Evolutionary conservation across 2,113 vertebrate genomes (phyloP).

Genomic region (Gadus macrocephalus): DNA sequence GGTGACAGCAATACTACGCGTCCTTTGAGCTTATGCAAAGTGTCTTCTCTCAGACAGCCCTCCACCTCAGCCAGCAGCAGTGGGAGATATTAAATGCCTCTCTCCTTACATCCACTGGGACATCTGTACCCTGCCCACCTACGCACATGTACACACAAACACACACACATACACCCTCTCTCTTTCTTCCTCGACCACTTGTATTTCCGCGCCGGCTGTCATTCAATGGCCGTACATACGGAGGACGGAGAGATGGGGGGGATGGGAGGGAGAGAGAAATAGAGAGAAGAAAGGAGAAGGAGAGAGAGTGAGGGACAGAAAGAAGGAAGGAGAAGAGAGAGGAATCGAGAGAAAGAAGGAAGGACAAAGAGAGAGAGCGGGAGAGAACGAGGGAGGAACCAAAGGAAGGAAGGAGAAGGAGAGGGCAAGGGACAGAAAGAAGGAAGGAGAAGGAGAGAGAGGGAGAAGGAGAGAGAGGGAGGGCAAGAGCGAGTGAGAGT

Average conservation of each 20-base stretch:
- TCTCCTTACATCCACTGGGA: slow-evolving; percentile 17
- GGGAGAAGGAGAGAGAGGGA: too few relatives aligned
- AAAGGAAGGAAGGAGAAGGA: too few relatives aligned
- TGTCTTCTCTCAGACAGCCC: slow-evolving; percentile 50
- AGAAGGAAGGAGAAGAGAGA: too few relatives aligned
- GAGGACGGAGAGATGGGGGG: too few relatives aligned
- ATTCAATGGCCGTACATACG: slow-evolving; percentile 21
- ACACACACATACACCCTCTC: slow-evolving; percentile 20
- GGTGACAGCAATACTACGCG: slow-evolving; percentile 59
- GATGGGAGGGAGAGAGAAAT: too few relatives aligned
- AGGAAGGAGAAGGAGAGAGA: too few relatives aligned
- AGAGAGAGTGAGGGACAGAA: too few relatives aligned
- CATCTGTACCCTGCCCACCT: not conserved
- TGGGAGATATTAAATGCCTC: slow-evolving; percentile 65
- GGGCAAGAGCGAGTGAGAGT: slow-evolving; percentile 35
- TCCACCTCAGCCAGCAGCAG: slow-evolving; percentile 41
- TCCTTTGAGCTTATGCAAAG: slow-evolving; percentile 69
- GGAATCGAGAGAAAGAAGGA: too few relatives aligned
- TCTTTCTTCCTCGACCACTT: slow-evolving; percentile 1
- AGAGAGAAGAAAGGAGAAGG: too few relatives aligned
- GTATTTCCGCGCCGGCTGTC: slow-evolving; percentile 46
- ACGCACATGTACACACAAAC: slow-evolving; percentile 29
- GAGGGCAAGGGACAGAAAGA: too few relatives aligned
- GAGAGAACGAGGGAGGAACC: too few relatives aligned
- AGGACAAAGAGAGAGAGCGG: too few relatives aligned